Evolutionary conservation across 2,797 vertebrate genomes (phyloP).

Genomic region (Sebastolobus alascanus): DNA sequence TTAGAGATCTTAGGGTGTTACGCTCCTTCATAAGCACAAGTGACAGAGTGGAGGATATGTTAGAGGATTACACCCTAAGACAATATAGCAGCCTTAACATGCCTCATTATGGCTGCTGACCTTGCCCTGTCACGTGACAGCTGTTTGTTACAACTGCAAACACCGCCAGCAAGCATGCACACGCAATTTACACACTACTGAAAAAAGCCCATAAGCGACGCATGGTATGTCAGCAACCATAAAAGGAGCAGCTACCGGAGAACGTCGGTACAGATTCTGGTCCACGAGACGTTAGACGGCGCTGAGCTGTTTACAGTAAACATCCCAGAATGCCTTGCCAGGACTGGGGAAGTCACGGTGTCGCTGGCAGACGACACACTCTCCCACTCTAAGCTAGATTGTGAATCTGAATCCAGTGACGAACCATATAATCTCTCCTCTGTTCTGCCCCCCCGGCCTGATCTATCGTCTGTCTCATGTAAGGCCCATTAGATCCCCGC

Average conservation of each 20-base stretch:
- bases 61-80: slow-evolving; percentile 77
- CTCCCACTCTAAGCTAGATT: slow-evolving; percentile 30
- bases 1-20: slow-evolving; percentile 71
- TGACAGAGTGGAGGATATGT: slow-evolving; percentile 66
- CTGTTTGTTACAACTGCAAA: slow-evolving; percentile 49
- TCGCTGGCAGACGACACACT: slow-evolving; percentile 28
- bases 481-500: slow-evolving; percentile 34
- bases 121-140: slow-evolving; percentile 50
- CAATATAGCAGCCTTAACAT: slow-evolving; percentile 72
- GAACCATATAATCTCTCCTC: slow-evolving; percentile 41
- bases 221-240: slow-evolving; percentile 14
- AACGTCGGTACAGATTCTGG: slow-evolving; percentile 14
- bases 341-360: slow-evolving; percentile 39
- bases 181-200: slow-evolving; percentile 7
- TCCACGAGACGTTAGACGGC: slow-evolving; percentile 48
- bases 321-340: slow-evolving; percentile 54
- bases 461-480: slow-evolving; percentile 34
- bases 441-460: slow-evolving; percentile 17
- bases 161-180: not conserved
- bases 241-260: slow-evolving; percentile 16
- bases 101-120: slow-evolving; percentile 68
- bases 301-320: slow-evolving; percentile 72
- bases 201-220: slow-evolving; percentile 3
- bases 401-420: slow-evolving; percentile 45
- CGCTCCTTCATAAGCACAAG: slow-evolving; percentile 57